Percentiles rank a stretch among this genome's conserved stretches.
These are phyloP conservation scores for Cichladusa arquata DNA, from an alignment of 2,113 vertebrate species.

Conservation along the genomic window DNA sequence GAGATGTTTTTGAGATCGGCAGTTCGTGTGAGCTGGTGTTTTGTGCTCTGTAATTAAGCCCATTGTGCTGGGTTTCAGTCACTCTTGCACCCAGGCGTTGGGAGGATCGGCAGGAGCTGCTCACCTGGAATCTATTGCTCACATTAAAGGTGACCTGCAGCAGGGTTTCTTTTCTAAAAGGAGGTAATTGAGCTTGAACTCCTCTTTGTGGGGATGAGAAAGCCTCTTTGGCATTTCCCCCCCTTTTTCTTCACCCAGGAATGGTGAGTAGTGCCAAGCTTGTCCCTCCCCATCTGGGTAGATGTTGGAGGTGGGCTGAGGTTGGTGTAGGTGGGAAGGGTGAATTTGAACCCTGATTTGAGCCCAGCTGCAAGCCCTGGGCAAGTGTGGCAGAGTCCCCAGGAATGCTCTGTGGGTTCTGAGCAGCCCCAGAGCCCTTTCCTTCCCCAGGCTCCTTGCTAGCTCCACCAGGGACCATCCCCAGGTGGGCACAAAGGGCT, in stretches of 20 bases:
- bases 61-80: not conserved
- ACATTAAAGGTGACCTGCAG: not conserved
- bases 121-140: not conserved
- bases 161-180: not conserved
- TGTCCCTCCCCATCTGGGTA: not conserved
- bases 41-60: not conserved
- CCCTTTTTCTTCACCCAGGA: not conserved
- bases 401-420: not conserved
- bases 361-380: not conserved
- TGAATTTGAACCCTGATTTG: accelerated
- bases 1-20: not conserved
- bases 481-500: not conserved
- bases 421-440: not conserved
- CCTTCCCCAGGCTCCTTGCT: not conserved
- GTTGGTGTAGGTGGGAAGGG: not conserved
- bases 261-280: not conserved
- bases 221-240: not conserved
- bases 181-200: not conserved
- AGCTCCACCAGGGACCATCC: not conserved
- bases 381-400: not conserved
- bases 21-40: not conserved
- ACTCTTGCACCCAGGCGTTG: not conserved
- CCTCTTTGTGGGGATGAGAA: not conserved
- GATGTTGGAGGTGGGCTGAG: not conserved
- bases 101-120: not conserved